A percentile compares a stretch with the other conserved stretches of the same genome.
These are phyloP conservation scores for Gallinago undulata DNA, from an alignment of 2,113 vertebrate species.

Conservation along the genomic window DNA sequence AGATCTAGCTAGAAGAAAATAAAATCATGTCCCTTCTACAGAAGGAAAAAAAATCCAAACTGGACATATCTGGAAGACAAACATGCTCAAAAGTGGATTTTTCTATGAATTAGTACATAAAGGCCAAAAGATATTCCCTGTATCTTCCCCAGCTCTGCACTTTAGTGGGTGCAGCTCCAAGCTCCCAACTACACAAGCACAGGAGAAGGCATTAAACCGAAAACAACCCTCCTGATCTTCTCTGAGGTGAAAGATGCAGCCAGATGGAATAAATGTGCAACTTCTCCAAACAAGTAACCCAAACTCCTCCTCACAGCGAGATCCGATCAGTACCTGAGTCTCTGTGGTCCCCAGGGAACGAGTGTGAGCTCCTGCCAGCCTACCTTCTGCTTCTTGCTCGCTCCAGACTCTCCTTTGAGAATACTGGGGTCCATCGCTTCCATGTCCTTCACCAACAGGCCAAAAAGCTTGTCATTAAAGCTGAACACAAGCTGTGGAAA, in stretches of 20 bases:
- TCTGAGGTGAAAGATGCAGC: background rate
- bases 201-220: background rate
- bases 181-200: background rate
- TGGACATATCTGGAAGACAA: background rate
- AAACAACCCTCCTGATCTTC: background rate
- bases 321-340: background rate
- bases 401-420: conserved; percentile 80
- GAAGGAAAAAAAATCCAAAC: background rate
- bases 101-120: background rate
- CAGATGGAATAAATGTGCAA: background rate
- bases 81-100: background rate
- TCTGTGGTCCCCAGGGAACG: background rate
- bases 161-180: background rate
- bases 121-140: background rate
- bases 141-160: background rate
- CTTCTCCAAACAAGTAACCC: background rate
- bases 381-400: conserved; percentile 90
- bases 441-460: conserved; percentile 87
- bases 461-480: conserved; percentile 91
- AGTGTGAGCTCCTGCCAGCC: background rate
- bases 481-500: conserved; percentile 87
- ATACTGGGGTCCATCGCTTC: conserved; percentile 96
- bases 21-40: background rate
- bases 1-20: background rate
- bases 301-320: background rate